Evolutionary conservation across 2,797 vertebrate genomes (phyloP).

Genomic region (Ammospiza maritima): DNA sequence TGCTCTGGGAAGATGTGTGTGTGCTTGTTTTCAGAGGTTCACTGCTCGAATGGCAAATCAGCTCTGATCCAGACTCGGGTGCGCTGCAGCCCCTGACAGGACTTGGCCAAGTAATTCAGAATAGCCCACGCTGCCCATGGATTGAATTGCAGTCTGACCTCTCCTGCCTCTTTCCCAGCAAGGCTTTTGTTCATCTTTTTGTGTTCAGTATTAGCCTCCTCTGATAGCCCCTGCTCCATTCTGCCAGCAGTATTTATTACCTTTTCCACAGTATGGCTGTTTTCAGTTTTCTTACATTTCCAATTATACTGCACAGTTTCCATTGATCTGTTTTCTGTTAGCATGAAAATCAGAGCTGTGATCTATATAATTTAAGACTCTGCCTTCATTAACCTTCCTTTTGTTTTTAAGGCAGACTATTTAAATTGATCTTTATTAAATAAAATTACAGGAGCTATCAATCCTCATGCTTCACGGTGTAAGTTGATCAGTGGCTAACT

Average conservation of each 20-base stretch:
- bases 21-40: conserved; percentile 13
- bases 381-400: conserved; percentile 75
- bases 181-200: conserved; percentile 47
- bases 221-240: conserved; percentile 20
- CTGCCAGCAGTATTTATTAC: conserved; percentile 69
- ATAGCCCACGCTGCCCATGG: neutral
- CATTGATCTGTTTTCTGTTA: conserved; percentile 77
- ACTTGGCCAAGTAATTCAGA: conserved; percentile 29
- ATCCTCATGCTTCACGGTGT: conserved; percentile 55
- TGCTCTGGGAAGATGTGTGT: neutral
- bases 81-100: neutral
- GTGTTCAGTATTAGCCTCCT: conserved; percentile 22
- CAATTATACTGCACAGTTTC: conserved; percentile 71
- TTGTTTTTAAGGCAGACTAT: conserved; percentile 74
- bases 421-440: conserved; percentile 77
- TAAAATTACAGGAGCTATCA: conserved; percentile 72
- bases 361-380: conserved; percentile 76
- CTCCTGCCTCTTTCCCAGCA: conserved; percentile 1
- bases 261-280: conserved; percentile 64
- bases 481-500: conserved; percentile 64
- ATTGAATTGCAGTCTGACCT: conserved; percentile 52
- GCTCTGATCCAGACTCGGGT: neutral
- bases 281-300: conserved; percentile 75
- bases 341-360: conserved; percentile 72
- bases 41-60: neutral